Percentiles rank a stretch among this genome's conserved stretches.
phyloP scores from a whole-genome alignment of 2,113 vertebrate species.

The Oryzias celebensis region DNA sequence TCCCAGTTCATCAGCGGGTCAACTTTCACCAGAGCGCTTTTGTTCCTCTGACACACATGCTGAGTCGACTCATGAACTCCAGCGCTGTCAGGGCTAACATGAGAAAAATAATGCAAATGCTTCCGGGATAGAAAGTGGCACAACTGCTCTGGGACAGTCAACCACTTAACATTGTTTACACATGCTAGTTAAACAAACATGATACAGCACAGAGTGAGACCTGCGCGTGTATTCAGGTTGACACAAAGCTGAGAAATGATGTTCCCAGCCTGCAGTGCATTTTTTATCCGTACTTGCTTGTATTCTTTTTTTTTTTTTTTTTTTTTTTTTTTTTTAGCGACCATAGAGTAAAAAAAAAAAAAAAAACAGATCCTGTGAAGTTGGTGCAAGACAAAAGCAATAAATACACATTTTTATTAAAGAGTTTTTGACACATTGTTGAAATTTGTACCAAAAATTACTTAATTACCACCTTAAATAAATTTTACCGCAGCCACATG shows the following conservation, averaged over 20 bases:
- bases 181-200: slow-evolving; percentile 22
- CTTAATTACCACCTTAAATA: slow-evolving; percentile 50
- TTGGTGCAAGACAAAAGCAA: neutral
- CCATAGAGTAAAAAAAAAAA: slow-evolving; percentile 1
- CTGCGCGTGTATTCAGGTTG: no score
- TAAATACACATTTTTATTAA: no score
- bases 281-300: slow-evolving; percentile 21
- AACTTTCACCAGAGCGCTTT: slow-evolving; percentile 13
- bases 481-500: slow-evolving; percentile 31
- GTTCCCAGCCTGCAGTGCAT: slow-evolving; percentile 30
- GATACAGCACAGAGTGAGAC: slow-evolving; percentile 9
- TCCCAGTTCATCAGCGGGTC: slow-evolving; percentile 45
- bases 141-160: slow-evolving; percentile 39
- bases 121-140: slow-evolving; percentile 21
- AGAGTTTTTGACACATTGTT: no score
- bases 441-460: neutral
- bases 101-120: slow-evolving; percentile 28
- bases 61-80: slow-evolving; percentile 19
- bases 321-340: slow-evolving; percentile 25
- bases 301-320: neutral
- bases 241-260: slow-evolving; percentile 11
- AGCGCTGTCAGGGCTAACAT: slow-evolving; percentile 16
- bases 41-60: slow-evolving; percentile 37
- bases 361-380: slow-evolving; percentile 2
- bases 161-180: slow-evolving; percentile 24